A percentile compares a stretch with the other conserved stretches of the same genome.
Conservation (phyloP, 64 coral and sea anemone species). For the Stylophora pistillata region DNA sequence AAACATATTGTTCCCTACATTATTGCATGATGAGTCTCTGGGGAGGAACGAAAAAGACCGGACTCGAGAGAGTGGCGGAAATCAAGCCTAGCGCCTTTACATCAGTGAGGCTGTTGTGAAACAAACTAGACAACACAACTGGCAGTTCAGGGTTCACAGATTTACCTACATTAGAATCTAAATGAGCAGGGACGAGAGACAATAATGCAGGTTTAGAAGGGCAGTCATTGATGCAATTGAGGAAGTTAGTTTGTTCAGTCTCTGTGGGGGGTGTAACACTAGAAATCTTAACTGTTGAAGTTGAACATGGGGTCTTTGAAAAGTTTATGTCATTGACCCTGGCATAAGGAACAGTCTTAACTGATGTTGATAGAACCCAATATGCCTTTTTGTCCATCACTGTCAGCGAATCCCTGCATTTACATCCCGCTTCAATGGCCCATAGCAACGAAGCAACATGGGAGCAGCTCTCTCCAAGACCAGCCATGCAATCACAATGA, state of each 20-base stretch:
- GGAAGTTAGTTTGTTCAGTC: background rate
- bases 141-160: constrained; percentile 25
- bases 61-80: too few relatives aligned
- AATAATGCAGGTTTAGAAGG: too few relatives aligned
- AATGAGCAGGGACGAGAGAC: constrained; percentile 21
- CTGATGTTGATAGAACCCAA: constrained; percentile 53
- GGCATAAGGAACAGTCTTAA: constrained; percentile 43
- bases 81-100: too few relatives aligned
- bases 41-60: too few relatives aligned
- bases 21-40: too few relatives aligned
- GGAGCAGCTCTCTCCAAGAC: too few relatives aligned
- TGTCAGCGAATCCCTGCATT: constrained; percentile 49
- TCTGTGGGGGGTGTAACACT: background rate
- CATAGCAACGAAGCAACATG: too few relatives aligned
- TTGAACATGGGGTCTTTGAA: background rate
- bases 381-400: constrained; percentile 62
- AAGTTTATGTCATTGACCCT: constrained; percentile 45
- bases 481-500: too few relatives aligned
- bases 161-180: constrained; percentile 4
- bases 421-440: too few relatives aligned
- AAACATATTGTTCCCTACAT: too few relatives aligned
- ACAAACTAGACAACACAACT: background rate
- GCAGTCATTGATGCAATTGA: background rate
- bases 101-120: background rate
- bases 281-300: background rate